Evolutionary conservation across 2,888 invertebrate species (phyloP).

Genomic region (Cremastobaeus sp.): DNA sequence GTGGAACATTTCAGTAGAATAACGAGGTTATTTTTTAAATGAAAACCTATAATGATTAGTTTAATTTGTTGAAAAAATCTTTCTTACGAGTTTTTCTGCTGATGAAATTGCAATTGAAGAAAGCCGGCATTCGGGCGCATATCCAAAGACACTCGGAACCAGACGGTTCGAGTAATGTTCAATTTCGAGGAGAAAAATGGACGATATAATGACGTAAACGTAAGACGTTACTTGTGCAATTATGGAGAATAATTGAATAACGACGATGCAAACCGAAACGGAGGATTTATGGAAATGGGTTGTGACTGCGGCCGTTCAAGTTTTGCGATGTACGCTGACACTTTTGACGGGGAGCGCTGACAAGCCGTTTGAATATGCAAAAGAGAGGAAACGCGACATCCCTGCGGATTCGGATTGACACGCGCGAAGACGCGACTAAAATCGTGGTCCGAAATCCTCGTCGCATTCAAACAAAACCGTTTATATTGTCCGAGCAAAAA

Average conservation of each 20-base stretch:
- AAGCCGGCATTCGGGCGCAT: too few relatives aligned
- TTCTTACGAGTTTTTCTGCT: too few relatives aligned
- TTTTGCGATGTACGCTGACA: slow-evolving; percentile 44
- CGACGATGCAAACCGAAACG: slow-evolving; percentile 47
- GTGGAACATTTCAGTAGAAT: too few relatives aligned
- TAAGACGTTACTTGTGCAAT: slow-evolving; percentile 59
- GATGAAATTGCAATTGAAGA: too few relatives aligned
- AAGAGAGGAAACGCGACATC: slow-evolving; percentile 36
- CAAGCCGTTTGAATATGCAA: slow-evolving; percentile 61
- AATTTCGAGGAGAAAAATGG: too few relatives aligned
- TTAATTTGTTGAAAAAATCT: too few relatives aligned
- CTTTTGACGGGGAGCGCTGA: slow-evolving; percentile 56
- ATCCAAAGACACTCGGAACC: too few relatives aligned
- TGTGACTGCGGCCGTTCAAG: slow-evolving; percentile 43
- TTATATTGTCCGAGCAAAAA: slow-evolving; percentile 1
- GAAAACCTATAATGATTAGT: too few relatives aligned
- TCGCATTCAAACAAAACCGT: slow-evolving; percentile 5
- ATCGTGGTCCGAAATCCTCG: not conserved
- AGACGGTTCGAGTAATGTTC: too few relatives aligned
- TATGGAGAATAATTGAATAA: slow-evolving; percentile 57
- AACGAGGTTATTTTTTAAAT: not conserved
- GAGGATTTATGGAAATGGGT: slow-evolving; percentile 55
- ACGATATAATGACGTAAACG: slow-evolving; percentile 31
- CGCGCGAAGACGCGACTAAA: slow-evolving; percentile 24
- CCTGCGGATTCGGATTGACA: slow-evolving; percentile 16